Evolutionary conservation across 35 echinoderm and acorn worm species (phyloP).

Genomic region (Stichopus chloronotus): DNA sequence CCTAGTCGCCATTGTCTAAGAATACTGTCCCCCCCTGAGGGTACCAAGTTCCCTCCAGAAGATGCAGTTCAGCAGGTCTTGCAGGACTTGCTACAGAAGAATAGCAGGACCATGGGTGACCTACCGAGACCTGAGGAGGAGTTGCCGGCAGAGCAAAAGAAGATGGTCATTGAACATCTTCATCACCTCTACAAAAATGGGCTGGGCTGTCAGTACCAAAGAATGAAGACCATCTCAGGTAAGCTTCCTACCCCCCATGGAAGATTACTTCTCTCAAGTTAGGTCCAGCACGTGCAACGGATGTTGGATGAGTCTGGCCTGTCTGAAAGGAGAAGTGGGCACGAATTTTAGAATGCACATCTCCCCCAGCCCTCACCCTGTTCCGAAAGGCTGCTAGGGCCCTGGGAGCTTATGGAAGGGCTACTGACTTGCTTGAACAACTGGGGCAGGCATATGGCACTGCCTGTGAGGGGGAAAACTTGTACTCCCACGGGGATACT

Average conservation of each 20-base stretch:
- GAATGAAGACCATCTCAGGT: conserved; percentile 58
- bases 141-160: neutral
- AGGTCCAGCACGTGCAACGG: conserved; percentile 38
- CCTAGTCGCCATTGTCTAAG: neutral
- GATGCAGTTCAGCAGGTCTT: neutral
- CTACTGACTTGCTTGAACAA: neutral
- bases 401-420: neutral
- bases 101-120: neutral
- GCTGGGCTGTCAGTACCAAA: neutral
- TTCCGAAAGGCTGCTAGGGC: neutral
- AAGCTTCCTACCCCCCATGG: conserved; percentile 46
- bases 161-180: neutral
- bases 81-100: neutral
- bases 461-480: conserved; percentile 27
- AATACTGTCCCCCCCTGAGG: neutral
- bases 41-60: neutral
- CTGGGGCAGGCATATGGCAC: conserved; percentile 17
- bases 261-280: conserved; percentile 44
- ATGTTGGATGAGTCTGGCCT: conserved; percentile 39
- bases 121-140: neutral
- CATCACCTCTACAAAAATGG: neutral
- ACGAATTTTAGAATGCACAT: neutral
- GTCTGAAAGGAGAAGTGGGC: neutral
- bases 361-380: conserved; percentile 44
- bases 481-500: conserved; percentile 27